Base-by-base conservation (phyloP, 2,113 vertebrate genomes). In the Hippocampus zosterae region DNA sequence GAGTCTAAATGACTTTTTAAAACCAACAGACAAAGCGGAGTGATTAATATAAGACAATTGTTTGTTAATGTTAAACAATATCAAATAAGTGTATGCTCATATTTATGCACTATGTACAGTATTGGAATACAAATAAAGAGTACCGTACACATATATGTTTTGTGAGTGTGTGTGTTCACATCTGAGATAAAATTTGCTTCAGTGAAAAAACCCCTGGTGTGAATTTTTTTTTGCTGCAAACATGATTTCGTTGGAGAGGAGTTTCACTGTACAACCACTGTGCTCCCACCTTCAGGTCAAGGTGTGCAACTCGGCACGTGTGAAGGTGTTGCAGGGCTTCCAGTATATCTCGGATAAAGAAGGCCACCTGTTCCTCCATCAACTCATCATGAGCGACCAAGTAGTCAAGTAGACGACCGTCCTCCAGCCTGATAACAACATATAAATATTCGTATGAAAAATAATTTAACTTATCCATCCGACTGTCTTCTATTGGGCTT, bases 321-420 rank as follows among this genome's bases (percentile, higher is more conserved):
- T 99, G 97, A 68, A 99, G 94, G 74, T 99, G 96, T 82, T 98
- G 95, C 72, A 99, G 83, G 0, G 96, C 97, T 82, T 98, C 95
- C 82, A 96, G 91, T 1, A 93, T 96, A 72, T 98, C 96, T 73
- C 93, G 92, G 44, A 99, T 93, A 13, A 98, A 99, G 84, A 96
- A 98, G 0, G 96, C 95, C 3, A 99, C 95, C 78, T 96, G 97
- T 71, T 98, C 97, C 83, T 99, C 97, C 95, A 98, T 97, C 40
- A 98, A 88, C 77, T 98, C 95, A 76, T 98, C 97, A 0, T 97
- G 96, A 76, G 96, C 95, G 74, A 96, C 95, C n/a, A 99, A 91
- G 68, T 96, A 97, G 73, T 99, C 97, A 11, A 99, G 88, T 72
- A 99, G 90, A 27, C 95, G 93, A 0, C 97, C 97, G 0, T 96